These are phyloP conservation scores for Poecilia gillii DNA, from an alignment of 2,797 vertebrate genomes.

Conservation along the genomic window DNA sequence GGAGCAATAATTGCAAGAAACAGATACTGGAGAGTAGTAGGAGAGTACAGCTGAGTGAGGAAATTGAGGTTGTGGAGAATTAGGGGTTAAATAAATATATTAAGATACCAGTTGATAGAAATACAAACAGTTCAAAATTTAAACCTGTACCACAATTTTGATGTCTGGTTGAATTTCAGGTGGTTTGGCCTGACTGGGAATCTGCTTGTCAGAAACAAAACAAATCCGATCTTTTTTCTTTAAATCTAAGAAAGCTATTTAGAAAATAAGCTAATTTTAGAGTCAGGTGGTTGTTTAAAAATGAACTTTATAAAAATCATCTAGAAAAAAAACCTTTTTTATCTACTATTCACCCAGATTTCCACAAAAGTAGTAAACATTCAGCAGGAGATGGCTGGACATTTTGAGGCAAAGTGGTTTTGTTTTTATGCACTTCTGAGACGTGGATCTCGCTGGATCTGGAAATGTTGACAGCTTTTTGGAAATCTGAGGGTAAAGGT, in stretches of 20 bases:
- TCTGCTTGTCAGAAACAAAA: not conserved
- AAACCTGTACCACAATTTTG: not conserved
- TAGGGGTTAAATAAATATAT: not conserved
- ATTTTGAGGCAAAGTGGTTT: not conserved
- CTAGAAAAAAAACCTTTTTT: not conserved
- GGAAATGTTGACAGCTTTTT: conserved; percentile 1
- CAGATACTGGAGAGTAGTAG: not conserved
- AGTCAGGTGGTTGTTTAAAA: not conserved
- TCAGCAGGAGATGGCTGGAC: not conserved
- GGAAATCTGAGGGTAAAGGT: not conserved
- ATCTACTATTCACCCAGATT: not conserved
- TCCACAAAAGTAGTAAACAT: not conserved
- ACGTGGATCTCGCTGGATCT: not conserved
- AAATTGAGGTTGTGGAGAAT: not conserved
- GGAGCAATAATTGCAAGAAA: not conserved
- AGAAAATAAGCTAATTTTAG: not conserved
- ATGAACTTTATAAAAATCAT: not conserved
- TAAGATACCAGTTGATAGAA: not conserved
- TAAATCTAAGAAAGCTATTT: not conserved
- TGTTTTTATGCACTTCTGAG: not conserved
- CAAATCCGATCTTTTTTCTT: not conserved
- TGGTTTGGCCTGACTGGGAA: not conserved
- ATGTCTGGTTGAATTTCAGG: not conserved
- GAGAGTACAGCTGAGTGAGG: not conserved
- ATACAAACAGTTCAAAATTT: not conserved